Evolutionary conservation across 2,888 invertebrate genomes (phyloP).

Genomic region (Polylopha cassiicola): DNA sequence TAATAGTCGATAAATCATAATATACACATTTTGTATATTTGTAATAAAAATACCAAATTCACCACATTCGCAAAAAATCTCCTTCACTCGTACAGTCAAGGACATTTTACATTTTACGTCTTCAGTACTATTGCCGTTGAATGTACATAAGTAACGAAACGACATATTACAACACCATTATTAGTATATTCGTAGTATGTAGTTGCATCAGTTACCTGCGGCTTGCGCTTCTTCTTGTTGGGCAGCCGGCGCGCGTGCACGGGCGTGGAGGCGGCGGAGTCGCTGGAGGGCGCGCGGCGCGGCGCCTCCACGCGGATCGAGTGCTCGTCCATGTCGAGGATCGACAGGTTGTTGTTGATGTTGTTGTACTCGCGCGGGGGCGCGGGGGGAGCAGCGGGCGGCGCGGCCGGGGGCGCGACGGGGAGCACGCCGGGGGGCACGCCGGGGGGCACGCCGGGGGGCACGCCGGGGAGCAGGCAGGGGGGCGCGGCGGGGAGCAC

Average conservation of each 20-base stretch:
- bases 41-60: too few relatives aligned
- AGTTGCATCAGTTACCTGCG: too few relatives aligned
- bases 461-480: conserved; percentile 24
- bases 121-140: too few relatives aligned
- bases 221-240: conserved; percentile 63
- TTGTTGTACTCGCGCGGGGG: conserved; percentile 50
- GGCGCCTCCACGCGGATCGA: conserved; percentile 38
- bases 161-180: too few relatives aligned
- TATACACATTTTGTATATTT: too few relatives aligned
- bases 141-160: too few relatives aligned
- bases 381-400: conserved; percentile 30
- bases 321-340: conserved; percentile 71
- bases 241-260: conserved; percentile 65
- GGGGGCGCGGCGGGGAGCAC: conserved; percentile 11
- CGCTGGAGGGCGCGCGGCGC: conserved; percentile 22
- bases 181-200: too few relatives aligned
- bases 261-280: conserved; percentile 68
- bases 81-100: too few relatives aligned
- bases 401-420: conserved; percentile 15
- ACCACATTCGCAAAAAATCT: too few relatives aligned
- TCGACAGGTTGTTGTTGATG: conserved; percentile 65
- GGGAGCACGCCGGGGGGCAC: conserved; percentile 8
- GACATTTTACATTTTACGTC: too few relatives aligned
- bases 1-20: too few relatives aligned
- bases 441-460: too few relatives aligned